These are phyloP conservation scores for Yoshiicerus persimilis DNA, from an alignment of 1,140 invertebrate genomes.

Conservation along the genomic window DNA sequence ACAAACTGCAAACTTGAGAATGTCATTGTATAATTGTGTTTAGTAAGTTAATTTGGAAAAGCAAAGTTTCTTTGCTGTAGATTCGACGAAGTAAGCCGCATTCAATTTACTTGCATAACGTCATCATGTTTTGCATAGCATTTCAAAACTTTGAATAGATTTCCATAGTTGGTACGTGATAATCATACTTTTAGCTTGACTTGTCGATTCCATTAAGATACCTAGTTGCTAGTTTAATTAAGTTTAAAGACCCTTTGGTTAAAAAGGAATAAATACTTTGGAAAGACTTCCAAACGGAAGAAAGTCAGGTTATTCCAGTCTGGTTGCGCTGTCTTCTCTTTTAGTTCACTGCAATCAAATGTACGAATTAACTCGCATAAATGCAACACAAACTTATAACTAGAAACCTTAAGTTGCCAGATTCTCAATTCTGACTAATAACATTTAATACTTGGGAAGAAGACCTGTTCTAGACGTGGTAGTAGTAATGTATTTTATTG, in stretches of 20 bases:
- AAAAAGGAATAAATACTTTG: background rate
- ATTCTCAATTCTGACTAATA: too few relatives aligned
- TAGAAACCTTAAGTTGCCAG: too few relatives aligned
- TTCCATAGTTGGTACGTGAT: background rate
- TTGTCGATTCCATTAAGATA: background rate
- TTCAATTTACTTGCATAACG: background rate
- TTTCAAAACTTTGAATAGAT: background rate
- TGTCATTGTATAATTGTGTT: background rate
- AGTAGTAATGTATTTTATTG: too few relatives aligned
- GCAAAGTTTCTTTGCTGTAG: too few relatives aligned
- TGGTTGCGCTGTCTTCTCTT: background rate
- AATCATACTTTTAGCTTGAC: background rate
- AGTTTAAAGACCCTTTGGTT: background rate
- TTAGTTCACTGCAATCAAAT: background rate
- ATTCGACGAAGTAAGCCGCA: too few relatives aligned
- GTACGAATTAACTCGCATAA: background rate
- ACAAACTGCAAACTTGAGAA: background rate
- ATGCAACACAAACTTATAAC: too few relatives aligned
- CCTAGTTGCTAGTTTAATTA: background rate
- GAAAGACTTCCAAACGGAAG: background rate
- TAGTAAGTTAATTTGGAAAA: too few relatives aligned
- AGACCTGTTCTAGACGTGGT: too few relatives aligned
- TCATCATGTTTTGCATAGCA: background rate
- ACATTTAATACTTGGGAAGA: too few relatives aligned
- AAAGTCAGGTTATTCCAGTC: background rate